phyloP scores from a whole-genome alignment of 2,888 invertebrate genomes.

The Caenorhabditis japonica region DNA sequence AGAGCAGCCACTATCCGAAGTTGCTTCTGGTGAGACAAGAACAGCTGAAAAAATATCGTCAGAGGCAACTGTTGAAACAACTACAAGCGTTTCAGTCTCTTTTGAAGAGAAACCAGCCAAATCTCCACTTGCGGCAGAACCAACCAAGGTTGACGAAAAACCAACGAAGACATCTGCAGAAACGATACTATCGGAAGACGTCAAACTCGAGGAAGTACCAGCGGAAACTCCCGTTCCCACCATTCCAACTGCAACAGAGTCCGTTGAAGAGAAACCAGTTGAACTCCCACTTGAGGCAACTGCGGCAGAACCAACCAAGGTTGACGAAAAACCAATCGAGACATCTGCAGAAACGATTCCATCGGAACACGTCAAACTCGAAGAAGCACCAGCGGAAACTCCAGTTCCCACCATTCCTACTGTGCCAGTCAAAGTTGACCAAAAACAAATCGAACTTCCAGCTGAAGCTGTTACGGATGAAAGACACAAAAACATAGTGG shows the following conservation, averaged over 20 bases:
- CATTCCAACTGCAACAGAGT: background rate
- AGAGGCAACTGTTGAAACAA: too few species aligned
- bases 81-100: background rate
- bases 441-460: conserved; percentile 12
- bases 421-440: conserved; percentile 8
- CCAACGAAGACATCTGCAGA: too few species aligned
- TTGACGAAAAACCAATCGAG: conserved; percentile 1
- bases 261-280: background rate
- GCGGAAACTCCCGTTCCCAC: too few species aligned
- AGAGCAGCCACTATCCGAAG: too few species aligned
- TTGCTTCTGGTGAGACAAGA: too few species aligned
- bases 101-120: background rate
- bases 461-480: conserved; percentile 5
- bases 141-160: too few species aligned
- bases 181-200: too few species aligned
- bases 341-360: background rate
- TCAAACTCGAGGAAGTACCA: too few species aligned
- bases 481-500: too few species aligned
- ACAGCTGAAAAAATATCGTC: too few species aligned
- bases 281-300: conserved; percentile 5
- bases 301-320: conserved; percentile 10
- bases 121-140: background rate
- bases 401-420: too few species aligned
- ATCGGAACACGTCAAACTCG: background rate
- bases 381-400: conserved; percentile 19